Evolutionary conservation across 2,113 vertebrate species (phyloP).

Genomic region (Corythoichthys haematopterus): DNA sequence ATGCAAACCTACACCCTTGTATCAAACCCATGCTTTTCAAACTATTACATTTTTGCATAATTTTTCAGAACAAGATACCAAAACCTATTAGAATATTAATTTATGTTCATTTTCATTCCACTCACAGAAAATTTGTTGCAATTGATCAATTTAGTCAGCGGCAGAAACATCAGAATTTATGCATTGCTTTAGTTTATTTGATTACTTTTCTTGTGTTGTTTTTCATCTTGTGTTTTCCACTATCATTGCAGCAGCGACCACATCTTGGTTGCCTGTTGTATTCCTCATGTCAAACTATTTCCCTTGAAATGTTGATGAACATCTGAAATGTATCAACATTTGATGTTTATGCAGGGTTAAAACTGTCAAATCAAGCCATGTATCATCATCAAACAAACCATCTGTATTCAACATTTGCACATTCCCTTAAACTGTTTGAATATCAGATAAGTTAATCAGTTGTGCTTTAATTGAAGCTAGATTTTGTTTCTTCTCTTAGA

Average conservation of each 20-base stretch:
- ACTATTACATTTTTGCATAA: slow-evolving; percentile 63
- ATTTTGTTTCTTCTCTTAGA: neutral
- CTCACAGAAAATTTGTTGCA: slow-evolving; percentile 32
- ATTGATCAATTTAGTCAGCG: slow-evolving; percentile 15
- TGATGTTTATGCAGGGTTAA: neutral
- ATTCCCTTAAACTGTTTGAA: neutral
- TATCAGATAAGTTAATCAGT: neutral
- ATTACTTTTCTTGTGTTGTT: neutral
- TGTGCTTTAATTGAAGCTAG: neutral
- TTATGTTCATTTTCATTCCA: slow-evolving; percentile 16
- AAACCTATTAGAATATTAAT: slow-evolving; percentile 45
- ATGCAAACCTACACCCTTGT: too few relatives aligned
- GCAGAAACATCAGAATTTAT: neutral
- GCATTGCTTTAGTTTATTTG: neutral
- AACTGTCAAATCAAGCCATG: neutral
- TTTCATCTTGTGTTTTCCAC: neutral
- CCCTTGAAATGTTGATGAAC: neutral
- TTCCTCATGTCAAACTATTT: neutral
- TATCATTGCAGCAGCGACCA: neutral
- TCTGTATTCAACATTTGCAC: neutral
- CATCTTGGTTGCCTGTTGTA: neutral
- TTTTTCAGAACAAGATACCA: slow-evolving; percentile 47
- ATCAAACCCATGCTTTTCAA: slow-evolving; percentile 52
- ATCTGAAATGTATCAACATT: neutral
- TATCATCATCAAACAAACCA: neutral